Percentiles rank a stretch among this genome's conserved stretches.
These are phyloP conservation scores for Mionectes olivaceus DNA, from an alignment of 2,797 vertebrate genomes.

Conservation along the genomic window DNA sequence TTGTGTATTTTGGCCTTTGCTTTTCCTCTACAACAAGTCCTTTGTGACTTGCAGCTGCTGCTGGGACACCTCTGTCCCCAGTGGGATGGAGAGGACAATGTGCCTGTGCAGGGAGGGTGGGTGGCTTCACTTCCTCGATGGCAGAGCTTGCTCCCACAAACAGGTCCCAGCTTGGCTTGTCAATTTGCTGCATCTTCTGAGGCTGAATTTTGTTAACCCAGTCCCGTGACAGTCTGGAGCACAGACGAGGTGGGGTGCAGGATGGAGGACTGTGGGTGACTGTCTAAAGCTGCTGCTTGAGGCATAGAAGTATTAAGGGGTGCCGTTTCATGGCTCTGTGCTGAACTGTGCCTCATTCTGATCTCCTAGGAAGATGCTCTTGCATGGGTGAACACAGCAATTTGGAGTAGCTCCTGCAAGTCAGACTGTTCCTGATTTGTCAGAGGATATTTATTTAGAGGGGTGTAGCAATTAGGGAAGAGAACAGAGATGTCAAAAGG, in stretches of 20 bases:
- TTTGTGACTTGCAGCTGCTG: not conserved
- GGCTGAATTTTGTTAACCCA: not conserved
- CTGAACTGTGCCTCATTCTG: not conserved
- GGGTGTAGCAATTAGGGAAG: not conserved
- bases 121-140: not conserved
- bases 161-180: not conserved
- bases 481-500: not conserved
- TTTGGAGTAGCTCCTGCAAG: not conserved
- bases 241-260: not conserved
- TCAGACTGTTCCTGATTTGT: not conserved
- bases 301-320: not conserved
- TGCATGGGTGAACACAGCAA: not conserved
- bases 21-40: not conserved
- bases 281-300: not conserved
- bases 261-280: not conserved
- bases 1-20: not conserved
- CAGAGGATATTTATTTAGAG: not conserved
- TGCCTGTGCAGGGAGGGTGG: not conserved
- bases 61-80: not conserved
- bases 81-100: not conserved
- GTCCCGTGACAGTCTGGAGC: accelerated
- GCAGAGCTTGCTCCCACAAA: not conserved
- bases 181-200: not conserved
- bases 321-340: not conserved
- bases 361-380: not conserved